phyloP scores from a whole-genome alignment of 2,797 vertebrate species.

The Danio aesculapii region DNA sequence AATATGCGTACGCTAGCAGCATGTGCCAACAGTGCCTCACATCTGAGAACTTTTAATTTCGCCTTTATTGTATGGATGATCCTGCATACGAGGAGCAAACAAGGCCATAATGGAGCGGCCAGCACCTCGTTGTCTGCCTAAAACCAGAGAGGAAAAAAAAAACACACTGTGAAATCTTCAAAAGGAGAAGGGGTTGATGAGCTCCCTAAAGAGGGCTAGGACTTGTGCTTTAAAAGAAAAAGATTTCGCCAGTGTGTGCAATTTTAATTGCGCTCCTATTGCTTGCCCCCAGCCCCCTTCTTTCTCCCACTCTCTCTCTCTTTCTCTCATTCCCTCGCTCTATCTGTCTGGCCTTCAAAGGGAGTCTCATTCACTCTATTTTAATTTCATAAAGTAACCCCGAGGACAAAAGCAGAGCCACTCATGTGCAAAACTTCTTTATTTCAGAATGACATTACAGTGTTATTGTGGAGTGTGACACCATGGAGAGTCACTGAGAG shows the following conservation, averaged over 20 bases:
- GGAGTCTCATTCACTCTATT: slow-evolving; percentile 82
- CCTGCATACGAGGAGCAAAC: slow-evolving; percentile 51
- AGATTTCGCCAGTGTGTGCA: slow-evolving; percentile 81
- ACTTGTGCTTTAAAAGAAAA: slow-evolving; percentile 78
- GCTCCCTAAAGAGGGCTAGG: slow-evolving; percentile 77
- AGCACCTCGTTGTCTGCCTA: slow-evolving; percentile 71
- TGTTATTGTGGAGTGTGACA: slow-evolving; percentile 66
- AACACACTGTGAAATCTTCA: slow-evolving; percentile 74
- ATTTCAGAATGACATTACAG: slow-evolving; percentile 67
- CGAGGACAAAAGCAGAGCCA: slow-evolving; percentile 67
- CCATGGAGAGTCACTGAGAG: slow-evolving; percentile 56
- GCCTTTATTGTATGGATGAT: slow-evolving; percentile 46
- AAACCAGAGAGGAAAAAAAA: slow-evolving; percentile 67
- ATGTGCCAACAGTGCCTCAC: slow-evolving; percentile 19
- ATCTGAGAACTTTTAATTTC: slow-evolving; percentile 47
- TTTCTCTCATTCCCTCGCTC: slow-evolving; percentile 67
- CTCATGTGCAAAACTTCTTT: slow-evolving; percentile 67
- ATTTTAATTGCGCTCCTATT: slow-evolving; percentile 85
- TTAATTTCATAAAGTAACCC: slow-evolving; percentile 82
- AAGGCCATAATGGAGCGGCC: slow-evolving; percentile 62
- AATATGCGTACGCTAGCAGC: slow-evolving; percentile 21
- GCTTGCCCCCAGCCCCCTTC: slow-evolving; percentile 72
- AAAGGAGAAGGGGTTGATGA: slow-evolving; percentile 76
- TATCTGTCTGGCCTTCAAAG: slow-evolving; percentile 85
- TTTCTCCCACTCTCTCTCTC: slow-evolving; percentile 70